Percentiles rank a stretch among this genome's conserved stretches.
Conservation (phyloP, 2,888 invertebrate species). For the Dioctria linearis region DNA sequence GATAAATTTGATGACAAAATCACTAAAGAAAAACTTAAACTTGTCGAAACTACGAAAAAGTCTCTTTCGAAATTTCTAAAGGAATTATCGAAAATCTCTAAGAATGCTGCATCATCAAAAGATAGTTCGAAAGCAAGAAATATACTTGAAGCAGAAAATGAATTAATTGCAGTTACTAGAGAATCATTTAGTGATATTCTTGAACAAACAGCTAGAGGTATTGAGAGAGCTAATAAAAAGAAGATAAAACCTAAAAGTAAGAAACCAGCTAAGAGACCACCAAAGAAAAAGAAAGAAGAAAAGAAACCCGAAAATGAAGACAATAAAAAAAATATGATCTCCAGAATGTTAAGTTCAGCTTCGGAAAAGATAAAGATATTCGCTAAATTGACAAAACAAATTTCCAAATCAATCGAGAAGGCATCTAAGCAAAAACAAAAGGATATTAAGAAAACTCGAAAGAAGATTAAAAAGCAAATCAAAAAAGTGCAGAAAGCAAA, state of each 20-base stretch:
- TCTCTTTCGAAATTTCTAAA: conserved; percentile 46
- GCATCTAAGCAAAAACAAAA: conserved; percentile 33
- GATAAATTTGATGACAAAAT: conserved; percentile 26
- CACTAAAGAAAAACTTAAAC: conserved; percentile 45
- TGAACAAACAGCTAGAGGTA: conserved; percentile 40
- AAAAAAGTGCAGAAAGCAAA: conserved; percentile 36
- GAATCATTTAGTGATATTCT: conserved; percentile 30
- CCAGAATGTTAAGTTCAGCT: conserved; percentile 44
- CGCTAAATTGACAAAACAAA: conserved; percentile 52
- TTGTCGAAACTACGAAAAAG: conserved; percentile 51
- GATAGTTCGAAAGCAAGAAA: conserved; percentile 22
- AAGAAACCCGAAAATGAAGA: not conserved
- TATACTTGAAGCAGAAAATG: conserved; percentile 33
- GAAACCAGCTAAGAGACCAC: not conserved
- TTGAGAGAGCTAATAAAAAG: conserved; percentile 20
- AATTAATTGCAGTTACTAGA: conserved; percentile 42
- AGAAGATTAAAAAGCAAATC: conserved; percentile 32
- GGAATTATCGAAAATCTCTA: conserved; percentile 39
- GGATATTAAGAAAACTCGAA: conserved; percentile 33
- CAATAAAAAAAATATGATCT: conserved; percentile 28
- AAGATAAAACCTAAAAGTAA: not conserved
- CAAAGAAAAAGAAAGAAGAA: not conserved
- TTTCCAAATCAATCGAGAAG: conserved; percentile 52
- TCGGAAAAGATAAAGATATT: conserved; percentile 52
- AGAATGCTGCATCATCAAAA: not conserved